phyloP scores from a whole-genome alignment of 2,113 vertebrate genomes.

The Symphodus melops region DNA sequence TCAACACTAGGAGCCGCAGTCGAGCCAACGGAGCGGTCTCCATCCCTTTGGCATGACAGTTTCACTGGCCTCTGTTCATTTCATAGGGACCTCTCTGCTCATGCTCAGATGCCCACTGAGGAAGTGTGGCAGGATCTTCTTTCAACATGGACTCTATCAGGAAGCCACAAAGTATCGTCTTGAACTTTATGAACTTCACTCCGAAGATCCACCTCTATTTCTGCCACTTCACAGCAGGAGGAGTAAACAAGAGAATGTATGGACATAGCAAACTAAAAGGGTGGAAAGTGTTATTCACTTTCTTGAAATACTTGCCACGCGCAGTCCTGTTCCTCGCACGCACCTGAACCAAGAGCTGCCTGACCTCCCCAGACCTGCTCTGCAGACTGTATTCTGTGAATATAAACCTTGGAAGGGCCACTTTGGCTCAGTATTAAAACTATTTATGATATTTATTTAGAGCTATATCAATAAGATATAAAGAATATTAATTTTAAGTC shows the following conservation, averaged over 20 bases:
- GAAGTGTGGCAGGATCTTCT: conserved; percentile 20
- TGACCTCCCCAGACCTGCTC: conserved; percentile 64
- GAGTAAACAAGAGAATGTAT: conserved; percentile 30
- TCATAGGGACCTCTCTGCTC: conserved; percentile 18
- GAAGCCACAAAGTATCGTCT: conserved; percentile 33
- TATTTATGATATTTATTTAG: conserved; percentile 80
- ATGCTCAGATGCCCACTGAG: conserved; percentile 22
- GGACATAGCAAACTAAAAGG: conserved; percentile 38
- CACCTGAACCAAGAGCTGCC: conserved; percentile 60
- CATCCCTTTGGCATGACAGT: conserved; percentile 91
- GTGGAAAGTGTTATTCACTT: conserved; percentile 68
- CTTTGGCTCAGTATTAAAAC: conserved; percentile 75
- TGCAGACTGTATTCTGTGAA: conserved; percentile 87
- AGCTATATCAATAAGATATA: conserved; percentile 65
- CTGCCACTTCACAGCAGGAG: conserved; percentile 31
- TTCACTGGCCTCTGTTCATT: neutral
- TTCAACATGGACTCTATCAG: conserved; percentile 28
- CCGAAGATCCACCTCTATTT: conserved; percentile 34
- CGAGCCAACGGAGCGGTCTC: conserved; percentile 93
- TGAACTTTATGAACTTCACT: conserved; percentile 38
- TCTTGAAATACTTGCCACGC: conserved; percentile 56
- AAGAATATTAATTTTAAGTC: conserved; percentile 71
- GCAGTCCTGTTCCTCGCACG: conserved; percentile 67
- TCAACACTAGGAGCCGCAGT: conserved; percentile 90
- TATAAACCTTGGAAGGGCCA: conserved; percentile 81